These are phyloP conservation scores for Choreutis nemorana DNA, from an alignment of 2,888 invertebrate species.

Conservation along the genomic window DNA sequence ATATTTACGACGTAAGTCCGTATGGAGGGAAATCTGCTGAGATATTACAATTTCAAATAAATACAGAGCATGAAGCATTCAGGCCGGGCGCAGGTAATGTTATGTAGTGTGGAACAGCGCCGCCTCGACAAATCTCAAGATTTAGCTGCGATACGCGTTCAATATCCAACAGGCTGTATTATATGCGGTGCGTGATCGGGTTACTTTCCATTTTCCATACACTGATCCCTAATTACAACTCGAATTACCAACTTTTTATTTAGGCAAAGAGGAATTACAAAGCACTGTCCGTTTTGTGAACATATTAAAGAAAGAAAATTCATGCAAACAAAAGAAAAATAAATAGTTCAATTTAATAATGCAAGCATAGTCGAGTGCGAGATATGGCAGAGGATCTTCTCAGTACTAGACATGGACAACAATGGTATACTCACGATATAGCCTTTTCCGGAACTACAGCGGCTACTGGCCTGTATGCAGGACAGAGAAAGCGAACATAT, in stretches of 20 bases:
- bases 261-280: not conserved
- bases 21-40: constrained; percentile 48
- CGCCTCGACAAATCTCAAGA: constrained; percentile 63
- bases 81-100: constrained; percentile 57
- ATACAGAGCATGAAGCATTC: constrained; percentile 63
- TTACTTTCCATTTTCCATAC: constrained; percentile 57
- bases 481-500: constrained; percentile 66
- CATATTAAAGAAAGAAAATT: constrained; percentile 1
- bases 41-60: constrained; percentile 65
- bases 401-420: constrained; percentile 42
- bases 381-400: constrained; percentile 21
- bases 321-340: not conserved
- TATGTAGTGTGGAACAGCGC: constrained; percentile 52
- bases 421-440: constrained; percentile 87
- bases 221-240: constrained; percentile 53
- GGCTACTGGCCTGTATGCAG: constrained; percentile 84
- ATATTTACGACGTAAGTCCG: constrained; percentile 55
- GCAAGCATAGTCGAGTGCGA: constrained; percentile 22
- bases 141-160: constrained; percentile 60
- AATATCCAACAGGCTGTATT: constrained; percentile 56
- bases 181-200: constrained; percentile 57
- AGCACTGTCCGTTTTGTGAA: not conserved
- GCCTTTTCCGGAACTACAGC: constrained; percentile 93
- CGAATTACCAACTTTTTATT: constrained; percentile 14
- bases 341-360: constrained; percentile 12